Percentiles rank a stretch among this genome's conserved stretches.
phyloP scores from a whole-genome alignment of 2,113 vertebrate genomes.

The Carollia perspicillata region DNA sequence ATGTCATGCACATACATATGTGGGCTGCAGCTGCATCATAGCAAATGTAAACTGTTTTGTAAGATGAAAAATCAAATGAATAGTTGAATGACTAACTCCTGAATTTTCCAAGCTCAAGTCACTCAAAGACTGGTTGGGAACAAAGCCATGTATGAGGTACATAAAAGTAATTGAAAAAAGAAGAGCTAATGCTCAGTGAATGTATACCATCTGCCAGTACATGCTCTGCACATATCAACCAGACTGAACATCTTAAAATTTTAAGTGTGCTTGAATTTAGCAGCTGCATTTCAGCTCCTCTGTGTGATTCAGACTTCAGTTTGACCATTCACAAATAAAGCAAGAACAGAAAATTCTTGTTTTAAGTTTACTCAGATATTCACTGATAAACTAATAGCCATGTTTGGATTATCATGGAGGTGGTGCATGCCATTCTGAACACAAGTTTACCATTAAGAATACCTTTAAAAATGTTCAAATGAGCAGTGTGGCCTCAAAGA shows the following conservation, averaged over 20 bases:
- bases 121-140: slow-evolving; percentile 9
- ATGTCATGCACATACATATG: neutral
- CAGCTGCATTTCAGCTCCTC: slow-evolving; percentile 29
- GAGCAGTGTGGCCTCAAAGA: neutral
- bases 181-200: slow-evolving; percentile 43
- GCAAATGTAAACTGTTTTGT: slow-evolving; percentile 24
- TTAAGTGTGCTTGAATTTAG: slow-evolving; percentile 51
- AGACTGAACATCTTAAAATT: slow-evolving; percentile 50
- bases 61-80: slow-evolving; percentile 49
- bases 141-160: neutral
- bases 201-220: neutral
- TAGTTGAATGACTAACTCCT: slow-evolving; percentile 12
- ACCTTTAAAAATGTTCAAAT: neutral
- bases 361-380: neutral
- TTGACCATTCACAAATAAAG: slow-evolving; percentile 31
- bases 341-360: neutral
- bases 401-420: neutral
- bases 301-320: neutral
- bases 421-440: neutral
- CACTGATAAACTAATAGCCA: neutral
- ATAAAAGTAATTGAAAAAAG: slow-evolving; percentile 49
- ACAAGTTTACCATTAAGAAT: neutral
- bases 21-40: neutral
- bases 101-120: slow-evolving; percentile 16
- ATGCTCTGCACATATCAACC: slow-evolving; percentile 43